These are phyloP conservation scores for Liolophura sinensis DNA, from an alignment of 1,140 invertebrate genomes.

Conservation along the genomic window DNA sequence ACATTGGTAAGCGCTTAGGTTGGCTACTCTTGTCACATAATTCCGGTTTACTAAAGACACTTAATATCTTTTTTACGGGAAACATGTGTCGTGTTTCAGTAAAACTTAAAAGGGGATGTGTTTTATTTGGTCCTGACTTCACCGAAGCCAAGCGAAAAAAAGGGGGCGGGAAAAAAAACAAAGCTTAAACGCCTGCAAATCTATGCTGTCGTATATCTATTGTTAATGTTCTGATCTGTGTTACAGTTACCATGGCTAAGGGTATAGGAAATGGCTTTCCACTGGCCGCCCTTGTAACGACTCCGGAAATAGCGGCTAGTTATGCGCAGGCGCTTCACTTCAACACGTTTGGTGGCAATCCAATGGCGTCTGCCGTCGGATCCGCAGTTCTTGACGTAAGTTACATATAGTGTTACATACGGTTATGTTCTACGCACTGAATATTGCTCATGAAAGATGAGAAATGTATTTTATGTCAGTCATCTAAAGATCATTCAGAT, in stretches of 20 bases:
- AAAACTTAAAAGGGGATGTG: too few relatives aligned
- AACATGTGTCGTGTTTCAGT: too few relatives aligned
- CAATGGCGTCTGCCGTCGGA: conserved; percentile 84
- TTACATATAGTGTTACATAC: conserved; percentile 1
- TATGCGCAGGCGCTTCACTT: conserved; percentile 82
- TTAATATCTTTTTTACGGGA: too few relatives aligned
- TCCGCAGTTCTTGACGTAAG: conserved; percentile 84
- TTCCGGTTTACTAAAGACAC: too few relatives aligned
- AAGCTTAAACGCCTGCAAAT: too few relatives aligned
- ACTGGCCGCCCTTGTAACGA: conserved; percentile 90
- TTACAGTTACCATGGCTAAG: conserved; percentile 65
- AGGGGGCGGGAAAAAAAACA: too few relatives aligned
- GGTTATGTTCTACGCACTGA: background rate
- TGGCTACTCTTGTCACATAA: background rate
- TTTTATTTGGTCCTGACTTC: too few relatives aligned
- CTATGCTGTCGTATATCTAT: background rate
- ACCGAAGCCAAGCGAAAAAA: too few relatives aligned
- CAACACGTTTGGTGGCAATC: conserved; percentile 96
- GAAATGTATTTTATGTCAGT: too few relatives aligned
- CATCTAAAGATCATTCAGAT: too few relatives aligned
- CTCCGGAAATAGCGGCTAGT: conserved; percentile 74
- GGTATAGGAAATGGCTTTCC: conserved; percentile 86
- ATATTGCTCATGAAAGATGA: background rate
- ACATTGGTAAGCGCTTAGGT: conserved; percentile 69
- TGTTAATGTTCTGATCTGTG: conserved; percentile 1